These are phyloP conservation scores for Odontothrips loti DNA, from an alignment of 2,888 invertebrate species.

Conservation along the genomic window DNA sequence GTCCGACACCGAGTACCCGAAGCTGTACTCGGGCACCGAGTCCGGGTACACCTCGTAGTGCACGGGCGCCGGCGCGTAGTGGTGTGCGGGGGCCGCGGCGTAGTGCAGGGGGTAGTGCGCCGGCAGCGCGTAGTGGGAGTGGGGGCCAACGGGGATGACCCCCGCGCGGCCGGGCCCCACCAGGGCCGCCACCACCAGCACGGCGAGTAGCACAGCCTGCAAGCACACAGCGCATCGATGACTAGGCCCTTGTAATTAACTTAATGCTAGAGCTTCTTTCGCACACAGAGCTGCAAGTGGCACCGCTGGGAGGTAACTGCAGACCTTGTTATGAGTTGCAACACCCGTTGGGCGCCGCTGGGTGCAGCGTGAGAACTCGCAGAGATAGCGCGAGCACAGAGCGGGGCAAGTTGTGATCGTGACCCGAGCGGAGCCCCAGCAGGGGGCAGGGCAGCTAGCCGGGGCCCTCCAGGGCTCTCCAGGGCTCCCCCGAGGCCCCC, in stretches of 20 bases:
- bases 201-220: neutral
- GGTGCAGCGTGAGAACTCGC: neutral
- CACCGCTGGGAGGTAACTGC: no score
- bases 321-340: slow-evolving; percentile 12
- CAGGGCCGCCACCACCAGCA: neutral
- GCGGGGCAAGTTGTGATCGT: neutral
- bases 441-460: neutral
- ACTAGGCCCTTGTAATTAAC: neutral
- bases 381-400: neutral
- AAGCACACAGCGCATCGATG: neutral
- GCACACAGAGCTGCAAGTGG: no score
- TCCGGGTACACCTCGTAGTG: slow-evolving; percentile 14
- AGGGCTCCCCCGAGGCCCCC: no score
- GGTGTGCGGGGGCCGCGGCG: neutral
- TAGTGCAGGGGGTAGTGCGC: neutral
- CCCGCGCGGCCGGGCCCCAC: neutral
- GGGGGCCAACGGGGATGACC: neutral
- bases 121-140: neutral
- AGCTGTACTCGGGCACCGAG: slow-evolving; percentile 12
- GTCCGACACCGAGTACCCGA: slow-evolving; percentile 22
- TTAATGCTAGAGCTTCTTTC: no score
- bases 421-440: neutral
- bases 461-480: no score
- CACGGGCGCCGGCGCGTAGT: slow-evolving; percentile 1
- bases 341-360: neutral